A percentile compares a stretch with the other conserved stretches of the same genome.
These are phyloP conservation scores for Thomomys bottae DNA, from an alignment of 2,113 vertebrate genomes.

Conservation along the genomic window DNA sequence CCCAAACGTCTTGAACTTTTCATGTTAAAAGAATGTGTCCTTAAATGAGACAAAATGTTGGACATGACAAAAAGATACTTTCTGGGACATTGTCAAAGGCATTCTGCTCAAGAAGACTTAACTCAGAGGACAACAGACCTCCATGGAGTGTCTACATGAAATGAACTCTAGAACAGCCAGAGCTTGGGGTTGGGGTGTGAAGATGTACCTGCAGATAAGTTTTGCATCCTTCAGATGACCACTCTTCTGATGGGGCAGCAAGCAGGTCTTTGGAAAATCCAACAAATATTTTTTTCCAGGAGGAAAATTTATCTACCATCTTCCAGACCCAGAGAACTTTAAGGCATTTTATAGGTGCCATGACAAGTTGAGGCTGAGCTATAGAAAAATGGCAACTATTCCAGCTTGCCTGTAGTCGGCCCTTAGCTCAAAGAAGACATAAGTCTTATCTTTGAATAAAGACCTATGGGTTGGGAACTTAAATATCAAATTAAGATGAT, in stretches of 20 bases:
- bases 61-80: background rate
- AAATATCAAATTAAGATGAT: slow-evolving; percentile 7
- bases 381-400: background rate
- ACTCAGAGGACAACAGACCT: background rate
- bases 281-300: background rate
- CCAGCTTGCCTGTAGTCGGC: background rate
- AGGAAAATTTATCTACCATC: background rate
- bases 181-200: background rate
- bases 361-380: background rate
- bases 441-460: background rate
- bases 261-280: background rate
- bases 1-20: background rate
- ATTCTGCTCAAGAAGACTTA: background rate
- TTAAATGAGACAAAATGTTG: background rate
- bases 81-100: background rate
- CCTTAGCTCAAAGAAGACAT: background rate
- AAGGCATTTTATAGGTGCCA: background rate
- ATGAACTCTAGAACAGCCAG: background rate
- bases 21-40: background rate
- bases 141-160: background rate
- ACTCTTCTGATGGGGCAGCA: background rate
- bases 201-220: background rate
- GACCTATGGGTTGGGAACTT: background rate
- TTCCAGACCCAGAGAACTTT: background rate
- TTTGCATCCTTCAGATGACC: background rate